phyloP scores from a whole-genome alignment of 2,113 vertebrate genomes.

The Lampris megalopsis region DNA sequence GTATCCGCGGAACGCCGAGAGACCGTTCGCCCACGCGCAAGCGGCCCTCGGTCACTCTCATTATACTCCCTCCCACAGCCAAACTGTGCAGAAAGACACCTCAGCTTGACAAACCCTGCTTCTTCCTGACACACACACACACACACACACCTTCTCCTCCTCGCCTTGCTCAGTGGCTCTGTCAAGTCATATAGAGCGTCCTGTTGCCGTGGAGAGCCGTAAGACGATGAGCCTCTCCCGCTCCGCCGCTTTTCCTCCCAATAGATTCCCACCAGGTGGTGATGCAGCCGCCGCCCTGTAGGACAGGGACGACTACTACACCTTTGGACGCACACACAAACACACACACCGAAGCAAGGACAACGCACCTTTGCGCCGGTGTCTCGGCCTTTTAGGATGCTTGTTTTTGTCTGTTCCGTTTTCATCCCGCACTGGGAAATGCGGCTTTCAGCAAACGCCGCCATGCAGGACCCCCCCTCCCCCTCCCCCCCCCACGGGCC shows the following conservation, averaged over 20 bases:
- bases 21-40: slow-evolving; percentile 66
- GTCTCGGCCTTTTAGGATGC: slow-evolving; percentile 42
- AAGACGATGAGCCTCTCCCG: slow-evolving; percentile 24
- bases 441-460: slow-evolving; percentile 53
- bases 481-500: slow-evolving; percentile 21
- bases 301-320: slow-evolving; percentile 16
- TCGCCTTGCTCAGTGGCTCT: slow-evolving; percentile 46
- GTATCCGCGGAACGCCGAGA: slow-evolving; percentile 56
- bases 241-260: slow-evolving; percentile 39
- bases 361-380: slow-evolving; percentile 24
- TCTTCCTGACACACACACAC: slow-evolving; percentile 56
- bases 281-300: slow-evolving; percentile 39
- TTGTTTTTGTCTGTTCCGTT: slow-evolving; percentile 4
- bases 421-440: slow-evolving; percentile 27
- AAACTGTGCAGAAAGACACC: slow-evolving; percentile 72
- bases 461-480: slow-evolving; percentile 43
- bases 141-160: slow-evolving; percentile 18
- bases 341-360: background rate
- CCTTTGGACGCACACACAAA: slow-evolving; percentile 23
- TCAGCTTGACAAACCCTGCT: slow-evolving; percentile 77
- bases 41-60: slow-evolving; percentile 73
- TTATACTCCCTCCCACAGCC: slow-evolving; percentile 77
- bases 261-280: slow-evolving; percentile 14
- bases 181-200: slow-evolving; percentile 46
- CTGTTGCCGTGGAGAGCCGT: slow-evolving; percentile 34